Evolutionary conservation across 1,140 invertebrate species (phyloP).

Genomic region (Achatina immaculata): DNA sequence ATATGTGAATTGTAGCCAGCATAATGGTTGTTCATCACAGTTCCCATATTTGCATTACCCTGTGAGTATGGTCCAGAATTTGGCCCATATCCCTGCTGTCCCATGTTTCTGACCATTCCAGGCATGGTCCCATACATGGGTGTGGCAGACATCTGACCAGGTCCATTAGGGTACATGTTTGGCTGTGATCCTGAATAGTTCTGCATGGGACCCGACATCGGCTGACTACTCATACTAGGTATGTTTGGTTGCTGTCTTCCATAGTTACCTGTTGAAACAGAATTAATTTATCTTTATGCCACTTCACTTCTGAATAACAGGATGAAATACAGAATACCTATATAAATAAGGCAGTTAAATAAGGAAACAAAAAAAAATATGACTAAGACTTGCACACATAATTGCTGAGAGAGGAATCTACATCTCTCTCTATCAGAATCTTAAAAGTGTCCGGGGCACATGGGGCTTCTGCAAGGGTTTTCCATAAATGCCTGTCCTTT

Average conservation of each 20-base stretch:
- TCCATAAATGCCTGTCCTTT: too few species aligned
- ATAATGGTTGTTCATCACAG: conserved; percentile 65
- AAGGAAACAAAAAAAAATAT: too few species aligned
- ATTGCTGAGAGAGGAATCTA: too few species aligned
- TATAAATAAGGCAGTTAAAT: too few species aligned
- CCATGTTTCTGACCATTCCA: conserved; percentile 54
- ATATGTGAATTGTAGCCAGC: conserved; percentile 60
- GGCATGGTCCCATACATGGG: conserved; percentile 61
- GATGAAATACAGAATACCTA: too few species aligned
- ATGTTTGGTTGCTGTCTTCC: conserved; percentile 42
- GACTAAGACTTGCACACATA: too few species aligned
- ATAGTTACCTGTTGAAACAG: conserved; percentile 39
- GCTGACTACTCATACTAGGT: conserved; percentile 29
- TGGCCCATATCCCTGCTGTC: conserved; percentile 53
- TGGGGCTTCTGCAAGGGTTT: too few species aligned
- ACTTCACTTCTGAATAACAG: not conserved
- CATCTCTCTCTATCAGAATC: too few species aligned
- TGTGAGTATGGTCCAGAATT: conserved; percentile 37
- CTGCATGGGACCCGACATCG: conserved; percentile 37
- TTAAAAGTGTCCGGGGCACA: too few species aligned
- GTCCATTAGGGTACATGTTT: conserved; percentile 63
- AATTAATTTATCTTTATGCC: too few species aligned
- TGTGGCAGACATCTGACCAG: conserved; percentile 53
- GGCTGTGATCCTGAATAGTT: conserved; percentile 33
- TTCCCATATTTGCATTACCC: conserved; percentile 38